phyloP scores from a whole-genome alignment of 92 coral and sea anemone genomes.

The Epizoanthus fatuus region DNA sequence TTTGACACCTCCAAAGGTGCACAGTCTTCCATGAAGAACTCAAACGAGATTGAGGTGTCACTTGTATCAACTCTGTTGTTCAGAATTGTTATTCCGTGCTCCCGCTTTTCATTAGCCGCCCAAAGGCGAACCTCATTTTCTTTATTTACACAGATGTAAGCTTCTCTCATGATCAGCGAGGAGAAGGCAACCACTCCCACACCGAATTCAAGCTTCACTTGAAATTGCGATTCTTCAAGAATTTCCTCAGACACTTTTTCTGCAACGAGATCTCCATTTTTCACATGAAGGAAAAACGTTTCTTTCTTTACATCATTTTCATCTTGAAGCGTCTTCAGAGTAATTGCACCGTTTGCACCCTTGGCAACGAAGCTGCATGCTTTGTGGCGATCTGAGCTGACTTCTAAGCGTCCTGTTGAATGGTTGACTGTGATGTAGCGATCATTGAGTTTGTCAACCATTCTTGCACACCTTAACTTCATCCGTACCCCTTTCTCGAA shows the following conservation, averaged over 20 bases:
- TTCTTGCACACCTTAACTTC: conserved; percentile 50
- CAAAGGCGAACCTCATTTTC: conserved; percentile 21
- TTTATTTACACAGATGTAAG: conserved; percentile 54
- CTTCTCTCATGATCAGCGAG: conserved; percentile 7
- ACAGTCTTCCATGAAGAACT: conserved; percentile 49
- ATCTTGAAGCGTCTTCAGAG: conserved; percentile 17
- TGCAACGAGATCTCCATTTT: neutral
- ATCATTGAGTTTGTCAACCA: neutral
- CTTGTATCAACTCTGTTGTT: neutral
- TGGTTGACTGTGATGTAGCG: conserved; percentile 12
- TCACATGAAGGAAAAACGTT: neutral
- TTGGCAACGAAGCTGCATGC: conserved; percentile 46
- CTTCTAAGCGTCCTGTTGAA: neutral
- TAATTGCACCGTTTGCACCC: conserved; percentile 49
- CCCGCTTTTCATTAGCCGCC: conserved; percentile 31
- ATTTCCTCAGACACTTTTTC: neutral
- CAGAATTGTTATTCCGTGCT: conserved; percentile 49
- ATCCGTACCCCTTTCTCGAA: conserved; percentile 56
- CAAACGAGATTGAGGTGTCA: conserved; percentile 12
- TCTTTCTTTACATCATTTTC: neutral
- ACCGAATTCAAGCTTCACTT: conserved; percentile 67
- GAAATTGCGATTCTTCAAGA: conserved; percentile 25
- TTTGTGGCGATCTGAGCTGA: conserved; percentile 8
- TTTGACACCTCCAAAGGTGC: conserved; percentile 34
- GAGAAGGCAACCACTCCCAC: conserved; percentile 59